Base-by-base conservation (phyloP, 2,888 invertebrate genomes). In the Poecilus cupreus region DNA sequence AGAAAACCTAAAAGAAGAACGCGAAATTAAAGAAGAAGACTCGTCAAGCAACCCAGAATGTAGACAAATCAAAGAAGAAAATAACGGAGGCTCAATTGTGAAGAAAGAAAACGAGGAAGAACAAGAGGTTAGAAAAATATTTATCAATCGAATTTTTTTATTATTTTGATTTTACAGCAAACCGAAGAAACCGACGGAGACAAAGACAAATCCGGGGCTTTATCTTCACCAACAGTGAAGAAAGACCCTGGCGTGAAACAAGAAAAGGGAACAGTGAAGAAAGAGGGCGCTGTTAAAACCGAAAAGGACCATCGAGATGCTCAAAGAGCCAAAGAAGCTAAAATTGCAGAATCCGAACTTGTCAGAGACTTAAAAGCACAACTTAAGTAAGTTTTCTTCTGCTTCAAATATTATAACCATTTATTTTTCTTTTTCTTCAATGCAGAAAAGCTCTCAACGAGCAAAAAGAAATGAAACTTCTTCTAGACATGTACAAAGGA, bases 401-500 rank as follows among this genome's bases (percentile, higher is more conserved):
- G n/a, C n/a, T n/a, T n/a, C n/a, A n/a, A n/a, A n/a, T n/a, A 81
- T 77, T 80, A 77, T 39, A 39, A 0, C 2, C 39, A 37, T 24
- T 51, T 49, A 22, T 46, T 18, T 32, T 24, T 6, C 20, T 75
- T 26, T 16, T 46, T 81, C 64, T 82, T 74, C 82, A 76, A 77
- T 82, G 86, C 57, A 97, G 96, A 89, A 98, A 97, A 91, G 96
- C 97, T 10, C 92, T 96, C 64, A 97, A 96, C 87, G 97, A 97
- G 87, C 97, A 97, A 89, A 97, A 97, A 86, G 98, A 98, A 89
- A 93, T 98, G 93, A 98, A 98, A 88, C 90, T 98, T 0, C 89
- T 98, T 10, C 90, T 98, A 83, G 98, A 98, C 88, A 98, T 98
- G 97, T 98, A 98, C 90, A 98, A 98, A 90, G 96, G 97, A n/a